Base-by-base conservation (phyloP, 1,140 invertebrate species). In the Choristoneura fumiferana region DNA sequence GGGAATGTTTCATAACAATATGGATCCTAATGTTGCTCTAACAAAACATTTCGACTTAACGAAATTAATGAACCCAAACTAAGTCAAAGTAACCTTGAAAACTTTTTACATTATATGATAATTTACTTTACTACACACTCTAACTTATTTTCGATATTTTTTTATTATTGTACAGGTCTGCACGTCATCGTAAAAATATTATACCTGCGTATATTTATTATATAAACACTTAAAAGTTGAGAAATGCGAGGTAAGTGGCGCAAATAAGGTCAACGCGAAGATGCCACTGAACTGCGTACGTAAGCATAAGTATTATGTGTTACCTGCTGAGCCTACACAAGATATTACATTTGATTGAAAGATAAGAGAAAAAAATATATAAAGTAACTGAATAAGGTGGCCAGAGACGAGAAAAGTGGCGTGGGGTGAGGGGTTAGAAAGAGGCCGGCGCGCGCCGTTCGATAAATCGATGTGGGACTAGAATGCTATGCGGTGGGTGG, bases 391-490 rank as follows among this genome's bases (percentile, higher is more conserved):
- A 59, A 54, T 36, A 54, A 63, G 56, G 62, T 61, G 59, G 56
- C 64, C 60, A 54, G 59, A 40, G 65, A 64, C 34, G 59, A 33
- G 65, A 73, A 65, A 69, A 71, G 67, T 65, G 68, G 67, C 54
- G 59, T 69, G 45, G 18, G 63, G 62, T 69, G 72, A 33, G 59
- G 55, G 67, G 63, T 64, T 57, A 67, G 64, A 43, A 63, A 62
- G 68, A 62, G 74, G 75, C 54, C 76, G 79, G 81, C 80, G 81
- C 81, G 85, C 81, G 83, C 83, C 83, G 85, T 71, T 86, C 83
- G 73, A 88, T 86, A 88, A 88, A 88, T 88, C 85, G 85, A 88
- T 88, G 75, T 78, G 65, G 72, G 71, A 79, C 78, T 78, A 84
- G 76, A 86, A 84, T 81, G 79, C 76, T 76, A 73, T 79, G 78